Evolutionary conservation across 2,888 invertebrate species (phyloP), one percentile per base, ranked within the genome.

Genomic region (Aporophyla nigra): DNA sequence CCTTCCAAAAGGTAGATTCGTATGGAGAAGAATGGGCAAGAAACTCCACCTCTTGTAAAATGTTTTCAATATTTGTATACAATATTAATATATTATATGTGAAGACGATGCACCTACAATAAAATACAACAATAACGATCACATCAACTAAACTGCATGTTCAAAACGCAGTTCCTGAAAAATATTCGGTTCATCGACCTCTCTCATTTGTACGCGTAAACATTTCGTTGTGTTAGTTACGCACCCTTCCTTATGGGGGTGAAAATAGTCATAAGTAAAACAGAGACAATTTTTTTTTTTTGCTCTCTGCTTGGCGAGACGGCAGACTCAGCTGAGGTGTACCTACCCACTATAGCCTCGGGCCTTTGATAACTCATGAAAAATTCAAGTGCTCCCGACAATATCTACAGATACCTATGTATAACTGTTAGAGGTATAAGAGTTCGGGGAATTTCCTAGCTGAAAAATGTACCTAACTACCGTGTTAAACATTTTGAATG

Each of bases 291-390:
- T 87, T 91, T 93, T 91, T n/a, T 89, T 85, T 87, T 66, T 49
- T 49, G 76, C 78, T 81, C 82, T 77, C 70, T 78, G 89, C 80
- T 79, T 84, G 77, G 83, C 89, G 90, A 90, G 88, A 86, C 90
- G 85, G 83, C 82, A 84, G 83, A 77, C 88, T 85, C 78, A 83
- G 78, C 80, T 82, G 91, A 89, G 89, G 88, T 89, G 89, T 86
- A 83, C 33, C 33, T 33, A 21, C 33, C 33, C 21, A 21, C 88
- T 90, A 40, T 40, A 87, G 92, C 92, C 92, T 77, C 82, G 76
- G 91, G 93, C 92, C 92, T 94, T 94, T 94, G 93, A 94, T 91
- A 93, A 89, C 93, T 94, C 93, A 95, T 95, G 94, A 95, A 96
- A 95, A 92, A 95, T 95, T 93, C 94, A 95, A 93, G 91, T 90